A percentile compares a stretch with the other conserved stretches of the same genome.
phyloP scores from a whole-genome alignment of 2,888 invertebrate genomes.

The Hermaeophaga mercurialis region DNA sequence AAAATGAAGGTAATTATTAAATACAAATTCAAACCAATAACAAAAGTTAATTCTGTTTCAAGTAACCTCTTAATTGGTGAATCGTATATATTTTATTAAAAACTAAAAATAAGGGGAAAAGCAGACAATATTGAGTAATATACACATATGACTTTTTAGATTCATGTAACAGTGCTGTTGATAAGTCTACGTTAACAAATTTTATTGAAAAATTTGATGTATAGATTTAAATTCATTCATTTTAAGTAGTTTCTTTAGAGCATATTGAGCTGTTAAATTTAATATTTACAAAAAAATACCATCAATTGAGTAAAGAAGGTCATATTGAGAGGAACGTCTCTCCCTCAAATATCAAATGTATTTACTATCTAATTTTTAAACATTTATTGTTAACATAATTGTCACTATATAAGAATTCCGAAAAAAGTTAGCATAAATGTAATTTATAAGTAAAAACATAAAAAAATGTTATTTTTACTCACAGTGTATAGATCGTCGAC shows the following conservation, averaged over 20 bases:
- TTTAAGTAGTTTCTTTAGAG: too few species aligned
- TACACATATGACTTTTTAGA: neutral
- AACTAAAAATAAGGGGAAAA: neutral
- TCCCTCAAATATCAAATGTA: conserved; percentile 40
- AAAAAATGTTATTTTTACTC: conserved; percentile 33
- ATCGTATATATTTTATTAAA: too few species aligned
- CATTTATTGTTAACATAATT: conserved; percentile 12
- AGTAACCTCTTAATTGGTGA: too few species aligned
- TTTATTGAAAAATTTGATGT: too few species aligned
- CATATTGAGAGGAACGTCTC: conserved; percentile 40
- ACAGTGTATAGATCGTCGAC: conserved; percentile 41
- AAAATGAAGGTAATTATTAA: too few species aligned
- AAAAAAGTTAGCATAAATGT: conserved; percentile 8
- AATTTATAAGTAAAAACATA: conserved; percentile 12
- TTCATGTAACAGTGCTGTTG: neutral
- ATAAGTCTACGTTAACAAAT: neutral
- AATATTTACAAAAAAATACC: conserved; percentile 23
- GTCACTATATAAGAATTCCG: conserved; percentile 22
- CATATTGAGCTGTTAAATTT: too few species aligned
- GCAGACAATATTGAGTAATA: neutral
- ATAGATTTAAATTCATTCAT: too few species aligned
- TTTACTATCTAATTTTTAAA: conserved; percentile 11
- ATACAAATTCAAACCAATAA: too few species aligned
- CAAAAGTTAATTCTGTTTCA: too few species aligned
- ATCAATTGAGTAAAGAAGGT: conserved; percentile 33